Evolutionary conservation across 2,113 vertebrate genomes (phyloP).

Genomic region (Sialia sialis): DNA sequence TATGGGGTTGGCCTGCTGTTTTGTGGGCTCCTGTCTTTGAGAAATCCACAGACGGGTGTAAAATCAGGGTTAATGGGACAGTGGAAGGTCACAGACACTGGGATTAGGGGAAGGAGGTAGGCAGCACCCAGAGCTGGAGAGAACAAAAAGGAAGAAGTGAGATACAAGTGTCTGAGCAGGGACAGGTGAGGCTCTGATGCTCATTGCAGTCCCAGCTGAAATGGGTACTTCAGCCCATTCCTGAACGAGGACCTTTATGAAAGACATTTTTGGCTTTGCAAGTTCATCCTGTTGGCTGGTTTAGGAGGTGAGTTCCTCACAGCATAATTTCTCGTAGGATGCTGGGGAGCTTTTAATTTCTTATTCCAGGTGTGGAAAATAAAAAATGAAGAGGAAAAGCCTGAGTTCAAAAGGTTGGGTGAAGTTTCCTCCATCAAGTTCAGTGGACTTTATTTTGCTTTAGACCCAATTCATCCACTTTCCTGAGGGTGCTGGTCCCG

Average conservation of each 20-base stretch:
- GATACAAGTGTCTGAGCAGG: background rate
- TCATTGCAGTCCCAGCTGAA: background rate
- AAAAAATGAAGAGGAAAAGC: background rate
- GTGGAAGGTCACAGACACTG: background rate
- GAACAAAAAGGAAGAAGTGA: background rate
- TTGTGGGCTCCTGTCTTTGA: background rate
- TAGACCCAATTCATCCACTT: background rate
- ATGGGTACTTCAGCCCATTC: background rate
- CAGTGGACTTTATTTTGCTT: background rate
- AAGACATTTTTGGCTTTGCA: background rate
- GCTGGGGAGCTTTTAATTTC: background rate
- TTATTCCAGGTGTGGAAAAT: background rate
- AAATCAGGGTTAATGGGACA: background rate
- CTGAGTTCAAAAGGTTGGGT: background rate
- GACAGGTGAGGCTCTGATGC: background rate
- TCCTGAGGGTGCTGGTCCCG: background rate
- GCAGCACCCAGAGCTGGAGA: background rate
- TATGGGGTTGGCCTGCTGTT: background rate
- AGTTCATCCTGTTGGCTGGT: background rate
- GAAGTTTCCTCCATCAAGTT: background rate
- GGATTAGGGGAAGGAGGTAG: background rate
- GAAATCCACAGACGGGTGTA: background rate
- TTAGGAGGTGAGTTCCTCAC: background rate
- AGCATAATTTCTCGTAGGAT: accelerated
- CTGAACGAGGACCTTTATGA: background rate